phyloP scores from a whole-genome alignment of 2,888 invertebrate genomes.

The Archips xylosteana region DNA sequence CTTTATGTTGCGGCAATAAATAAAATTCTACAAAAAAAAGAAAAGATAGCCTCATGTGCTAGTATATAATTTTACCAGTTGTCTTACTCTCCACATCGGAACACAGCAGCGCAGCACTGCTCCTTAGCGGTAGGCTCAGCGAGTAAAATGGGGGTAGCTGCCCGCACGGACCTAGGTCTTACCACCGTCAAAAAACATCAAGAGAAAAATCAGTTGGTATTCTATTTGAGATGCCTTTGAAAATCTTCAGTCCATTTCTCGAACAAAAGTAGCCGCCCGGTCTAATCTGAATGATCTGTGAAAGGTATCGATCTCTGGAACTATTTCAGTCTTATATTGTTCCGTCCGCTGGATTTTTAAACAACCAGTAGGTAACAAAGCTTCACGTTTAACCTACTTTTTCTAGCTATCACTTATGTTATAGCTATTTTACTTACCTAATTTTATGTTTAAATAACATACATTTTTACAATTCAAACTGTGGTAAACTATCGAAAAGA shows the following conservation, averaged over 20 bases:
- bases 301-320: constrained; percentile 8
- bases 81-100: too few relatives aligned
- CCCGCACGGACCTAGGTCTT: too few relatives aligned
- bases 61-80: too few relatives aligned
- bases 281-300: constrained; percentile 11
- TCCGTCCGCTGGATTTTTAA: constrained; percentile 22
- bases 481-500: too few relatives aligned
- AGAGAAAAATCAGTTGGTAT: neutral
- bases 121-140: too few relatives aligned
- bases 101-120: too few relatives aligned
- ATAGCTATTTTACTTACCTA: neutral
- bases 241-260: neutral
- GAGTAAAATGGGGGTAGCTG: too few relatives aligned
- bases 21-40: too few relatives aligned
- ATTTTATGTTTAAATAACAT: neutral
- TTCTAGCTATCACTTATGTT: neutral
- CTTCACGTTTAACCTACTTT: constrained; percentile 16
- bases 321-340: constrained; percentile 14
- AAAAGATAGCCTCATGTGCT: too few relatives aligned
- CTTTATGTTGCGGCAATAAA: too few relatives aligned
- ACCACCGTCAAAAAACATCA: too few relatives aligned
- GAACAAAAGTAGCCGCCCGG: neutral
- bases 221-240: neutral
- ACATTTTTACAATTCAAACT: neutral
- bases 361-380: neutral